A percentile compares a stretch with the other conserved stretches of the same genome.
Evolutionary conservation across 2,113 vertebrate genomes (phyloP).

Genomic region (Petromus typicus): DNA sequence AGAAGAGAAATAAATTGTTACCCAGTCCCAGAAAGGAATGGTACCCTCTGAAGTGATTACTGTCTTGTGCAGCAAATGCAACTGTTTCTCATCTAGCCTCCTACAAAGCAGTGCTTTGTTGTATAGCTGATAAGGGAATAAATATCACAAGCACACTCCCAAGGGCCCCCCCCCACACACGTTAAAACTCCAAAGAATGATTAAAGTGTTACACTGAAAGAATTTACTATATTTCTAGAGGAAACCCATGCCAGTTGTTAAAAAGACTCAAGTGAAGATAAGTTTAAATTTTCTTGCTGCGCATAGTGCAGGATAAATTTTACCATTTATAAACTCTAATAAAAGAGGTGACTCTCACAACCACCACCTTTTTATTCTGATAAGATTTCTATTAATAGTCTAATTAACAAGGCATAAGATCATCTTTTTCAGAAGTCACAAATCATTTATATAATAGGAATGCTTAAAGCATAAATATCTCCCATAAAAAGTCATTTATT

Average conservation of each 20-base stretch:
- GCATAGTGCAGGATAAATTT: background rate
- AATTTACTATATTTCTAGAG: slow-evolving; percentile 16
- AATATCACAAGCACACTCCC: background rate
- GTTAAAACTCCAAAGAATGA: background rate
- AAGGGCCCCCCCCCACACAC: background rate
- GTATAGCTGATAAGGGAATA: background rate
- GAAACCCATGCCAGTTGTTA: background rate
- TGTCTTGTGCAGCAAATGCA: background rate
- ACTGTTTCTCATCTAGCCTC: background rate
- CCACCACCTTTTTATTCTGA: background rate
- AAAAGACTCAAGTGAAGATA: background rate
- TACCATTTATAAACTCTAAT: background rate
- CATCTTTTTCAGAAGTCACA: slow-evolving; percentile 18
- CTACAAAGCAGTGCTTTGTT: background rate
- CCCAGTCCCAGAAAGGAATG: background rate
- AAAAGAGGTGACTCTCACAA: slow-evolving; percentile 4
- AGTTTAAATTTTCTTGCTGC: background rate
- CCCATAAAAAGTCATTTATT: background rate
- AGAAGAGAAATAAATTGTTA: slow-evolving; percentile 1
- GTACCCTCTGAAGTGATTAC: background rate
- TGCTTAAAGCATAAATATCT: background rate
- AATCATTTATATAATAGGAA: background rate
- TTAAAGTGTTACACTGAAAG: background rate
- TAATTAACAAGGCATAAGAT: background rate
- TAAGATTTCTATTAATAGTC: background rate